Base-by-base conservation (phyloP, 2,797 vertebrate genomes). In the Graptemys geographica region DNA sequence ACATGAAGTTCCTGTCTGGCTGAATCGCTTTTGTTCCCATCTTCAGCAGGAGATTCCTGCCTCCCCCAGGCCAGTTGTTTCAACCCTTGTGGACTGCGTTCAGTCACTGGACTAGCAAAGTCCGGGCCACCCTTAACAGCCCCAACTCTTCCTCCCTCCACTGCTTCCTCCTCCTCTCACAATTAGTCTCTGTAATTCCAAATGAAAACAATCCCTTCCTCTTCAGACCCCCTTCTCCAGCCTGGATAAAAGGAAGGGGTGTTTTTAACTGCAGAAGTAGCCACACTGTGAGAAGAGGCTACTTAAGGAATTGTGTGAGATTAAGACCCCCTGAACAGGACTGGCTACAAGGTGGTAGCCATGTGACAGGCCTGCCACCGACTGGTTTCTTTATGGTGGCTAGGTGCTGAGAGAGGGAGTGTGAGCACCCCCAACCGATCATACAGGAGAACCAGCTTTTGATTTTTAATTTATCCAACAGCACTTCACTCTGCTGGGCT, bases 181-280 rank as follows among this genome's bases (percentile, higher is more conserved):
- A 98, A 98, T 98, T 98, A 98, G 98, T 95, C 97, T 96, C 96
- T 97, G 97, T 98, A 98, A 98, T 98, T 98, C 97, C 97, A 96
- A 96, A 96, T 96, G 94, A 98, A 98, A 98, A 97, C 95, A 82
- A 94, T 86, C 96, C 96, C 28, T 44, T 62, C 41, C 44, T 59
- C 44, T 98, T 97, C 95, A 95, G 90, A 95, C 85, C 80, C 88
- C 55, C 96, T 97, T 97, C 95, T 92, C 79, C 86, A 87, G 69
- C 41, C 41, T 56, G 33, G 15, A 62, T 52, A 44, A 86, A 83
- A 86, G 87, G 44, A 47, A n/a, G 12, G 44, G 33, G 56, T 49
- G 12, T 82, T 72, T 55, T 74, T 86, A 84, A 84, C 52, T 33
- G 13, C 44, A 47, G 91, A 92, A 96, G 96, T 96, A 96, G 97